These are phyloP conservation scores for Amazonetta brasiliensis DNA, from an alignment of 2,797 vertebrate genomes.

Conservation along the genomic window DNA sequence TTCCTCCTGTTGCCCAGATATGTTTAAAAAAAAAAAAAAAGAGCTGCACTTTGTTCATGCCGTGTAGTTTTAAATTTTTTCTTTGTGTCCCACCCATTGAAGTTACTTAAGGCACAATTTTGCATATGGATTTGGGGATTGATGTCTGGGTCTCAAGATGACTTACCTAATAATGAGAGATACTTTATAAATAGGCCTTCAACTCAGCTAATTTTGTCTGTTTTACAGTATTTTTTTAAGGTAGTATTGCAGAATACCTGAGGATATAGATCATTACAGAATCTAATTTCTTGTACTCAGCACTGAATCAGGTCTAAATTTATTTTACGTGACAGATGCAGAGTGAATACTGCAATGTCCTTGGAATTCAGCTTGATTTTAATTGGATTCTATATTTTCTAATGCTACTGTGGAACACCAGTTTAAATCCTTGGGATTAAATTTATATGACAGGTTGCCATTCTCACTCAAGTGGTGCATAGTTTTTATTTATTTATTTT, in stretches of 20 bases:
- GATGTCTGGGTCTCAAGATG: background rate
- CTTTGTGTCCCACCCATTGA: background rate
- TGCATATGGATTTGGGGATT: background rate
- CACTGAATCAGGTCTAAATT: slow-evolving; percentile 22
- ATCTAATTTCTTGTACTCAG: slow-evolving; percentile 34
- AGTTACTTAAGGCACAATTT: background rate
- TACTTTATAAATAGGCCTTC: background rate
- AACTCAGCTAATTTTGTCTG: background rate
- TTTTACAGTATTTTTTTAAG: slow-evolving; percentile 6
- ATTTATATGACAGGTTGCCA: slow-evolving; percentile 59
- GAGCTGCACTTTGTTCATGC: background rate
- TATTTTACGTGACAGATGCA: slow-evolving; percentile 60
- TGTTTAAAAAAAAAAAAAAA: background rate
- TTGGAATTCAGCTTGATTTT: slow-evolving; percentile 55
- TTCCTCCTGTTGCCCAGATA: background rate
- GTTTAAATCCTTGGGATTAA: slow-evolving; percentile 68
- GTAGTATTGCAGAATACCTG: background rate
- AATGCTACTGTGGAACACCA: slow-evolving; percentile 40
- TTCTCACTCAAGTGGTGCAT: slow-evolving; percentile 46
- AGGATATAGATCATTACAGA: slow-evolving; percentile 54
- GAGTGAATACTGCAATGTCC: slow-evolving; percentile 43
- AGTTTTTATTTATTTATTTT: slow-evolving; percentile 68
- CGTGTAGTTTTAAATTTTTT: too few species aligned
- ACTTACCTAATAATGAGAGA: background rate
- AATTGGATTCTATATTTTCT: slow-evolving; percentile 68